Conservation (phyloP, 2,113 vertebrate genomes). For the western clawed frog (Xenopus tropicalis) region DNA sequence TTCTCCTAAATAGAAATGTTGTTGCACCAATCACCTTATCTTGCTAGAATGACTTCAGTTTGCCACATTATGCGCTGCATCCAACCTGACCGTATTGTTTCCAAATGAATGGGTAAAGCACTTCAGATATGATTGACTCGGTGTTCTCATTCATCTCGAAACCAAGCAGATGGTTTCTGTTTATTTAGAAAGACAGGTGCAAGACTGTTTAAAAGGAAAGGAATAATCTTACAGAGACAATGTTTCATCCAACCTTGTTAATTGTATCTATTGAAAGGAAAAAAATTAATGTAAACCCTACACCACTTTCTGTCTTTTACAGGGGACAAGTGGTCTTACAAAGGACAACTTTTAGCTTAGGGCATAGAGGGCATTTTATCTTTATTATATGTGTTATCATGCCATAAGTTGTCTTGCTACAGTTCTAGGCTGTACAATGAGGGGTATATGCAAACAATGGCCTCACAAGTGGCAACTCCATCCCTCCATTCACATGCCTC, state of each 20-base stretch:
- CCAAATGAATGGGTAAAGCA: neutral
- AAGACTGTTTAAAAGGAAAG: slow-evolving; percentile 12
- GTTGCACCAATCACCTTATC: neutral
- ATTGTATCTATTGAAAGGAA: neutral
- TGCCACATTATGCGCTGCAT: neutral
- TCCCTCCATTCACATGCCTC: too few species aligned
- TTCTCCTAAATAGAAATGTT: neutral
- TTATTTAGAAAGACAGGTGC: slow-evolving; percentile 33
- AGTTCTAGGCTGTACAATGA: too few species aligned
- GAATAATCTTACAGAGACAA: neutral
- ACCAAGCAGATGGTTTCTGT: slow-evolving; percentile 36
- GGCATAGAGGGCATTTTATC: too few species aligned
- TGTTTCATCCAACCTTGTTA: slow-evolving; percentile 5
- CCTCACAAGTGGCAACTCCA: too few species aligned
- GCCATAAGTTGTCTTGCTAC: too few species aligned
- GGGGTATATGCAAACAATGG: too few species aligned
- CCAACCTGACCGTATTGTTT: neutral
- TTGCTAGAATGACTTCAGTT: neutral
- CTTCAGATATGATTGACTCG: neutral
- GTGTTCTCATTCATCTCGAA: neutral
- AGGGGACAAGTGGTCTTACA: neutral
- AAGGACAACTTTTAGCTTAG: too few species aligned
- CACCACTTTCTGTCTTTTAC: neutral
- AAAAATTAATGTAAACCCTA: neutral
- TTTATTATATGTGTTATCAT: too few species aligned